These are phyloP conservation scores for Papilio elwesi DNA, from an alignment of 2,888 invertebrate genomes.

Conservation along the genomic window DNA sequence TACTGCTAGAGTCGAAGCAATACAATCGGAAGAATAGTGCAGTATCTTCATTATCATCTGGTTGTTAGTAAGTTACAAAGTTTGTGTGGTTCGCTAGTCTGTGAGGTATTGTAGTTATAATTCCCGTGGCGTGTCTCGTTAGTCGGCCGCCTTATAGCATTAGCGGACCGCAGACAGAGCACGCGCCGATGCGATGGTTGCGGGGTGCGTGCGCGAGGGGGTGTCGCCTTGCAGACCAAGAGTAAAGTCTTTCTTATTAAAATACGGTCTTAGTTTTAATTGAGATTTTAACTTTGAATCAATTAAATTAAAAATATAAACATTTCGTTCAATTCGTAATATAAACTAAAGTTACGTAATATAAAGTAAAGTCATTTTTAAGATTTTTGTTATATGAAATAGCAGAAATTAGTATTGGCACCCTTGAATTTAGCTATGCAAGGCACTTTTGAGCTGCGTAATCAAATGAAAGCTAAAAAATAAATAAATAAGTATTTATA, in stretches of 20 bases:
- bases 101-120: slow-evolving; percentile 37
- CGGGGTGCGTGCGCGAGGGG: neutral
- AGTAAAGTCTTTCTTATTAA: slow-evolving; percentile 25
- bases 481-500: too few relatives aligned
- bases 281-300: slow-evolving; percentile 2
- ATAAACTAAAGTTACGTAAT: too few relatives aligned
- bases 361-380: too few relatives aligned
- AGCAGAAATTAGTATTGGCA: too few relatives aligned
- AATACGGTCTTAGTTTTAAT: slow-evolving; percentile 16
- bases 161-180: slow-evolving; percentile 59
- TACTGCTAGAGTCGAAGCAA: too few relatives aligned
- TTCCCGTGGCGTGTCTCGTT: slow-evolving; percentile 66
- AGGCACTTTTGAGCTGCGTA: too few relatives aligned
- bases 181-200: slow-evolving; percentile 40
- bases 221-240: slow-evolving; percentile 12
- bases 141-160: slow-evolving; percentile 71
- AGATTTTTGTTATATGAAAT: too few relatives aligned
- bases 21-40: too few relatives aligned
- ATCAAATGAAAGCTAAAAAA: too few relatives aligned
- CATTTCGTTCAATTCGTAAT: too few relatives aligned
- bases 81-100: slow-evolving; percentile 44
- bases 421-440: too few relatives aligned
- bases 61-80: slow-evolving; percentile 1
- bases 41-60: neutral
- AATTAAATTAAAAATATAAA: neutral